phyloP scores from a whole-genome alignment of 2,888 invertebrate genomes.

The Drosophila siamana region DNA sequence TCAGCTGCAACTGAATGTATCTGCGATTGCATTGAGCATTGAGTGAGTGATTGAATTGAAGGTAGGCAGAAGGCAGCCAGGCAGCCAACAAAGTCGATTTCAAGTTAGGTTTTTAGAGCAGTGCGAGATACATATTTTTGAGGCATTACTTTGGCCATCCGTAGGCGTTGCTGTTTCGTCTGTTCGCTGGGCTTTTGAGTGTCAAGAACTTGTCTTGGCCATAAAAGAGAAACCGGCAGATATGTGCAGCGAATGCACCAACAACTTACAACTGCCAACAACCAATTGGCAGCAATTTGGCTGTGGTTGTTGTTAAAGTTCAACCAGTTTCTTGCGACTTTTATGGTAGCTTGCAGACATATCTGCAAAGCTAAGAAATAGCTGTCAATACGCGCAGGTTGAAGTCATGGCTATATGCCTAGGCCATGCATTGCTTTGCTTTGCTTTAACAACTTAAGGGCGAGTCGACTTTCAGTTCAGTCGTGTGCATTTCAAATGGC shows the following conservation, averaged over 20 bases:
- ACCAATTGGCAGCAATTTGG: constrained; percentile 36
- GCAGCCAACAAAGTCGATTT: constrained; percentile 25
- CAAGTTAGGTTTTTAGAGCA: constrained; percentile 6
- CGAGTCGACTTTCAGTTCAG: background rate
- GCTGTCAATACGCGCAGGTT: constrained; percentile 68
- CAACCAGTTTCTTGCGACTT: constrained; percentile 63
- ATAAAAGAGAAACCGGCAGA: constrained; percentile 80
- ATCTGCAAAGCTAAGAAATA: constrained; percentile 67
- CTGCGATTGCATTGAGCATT: constrained; percentile 24
- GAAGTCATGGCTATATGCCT: constrained; percentile 58
- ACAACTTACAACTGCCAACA: constrained; percentile 26
- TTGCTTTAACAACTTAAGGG: constrained; percentile 17
- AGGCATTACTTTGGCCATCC: constrained; percentile 17
- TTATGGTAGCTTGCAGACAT: constrained; percentile 77
- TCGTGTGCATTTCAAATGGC: too few species aligned
- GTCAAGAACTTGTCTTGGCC: constrained; percentile 80
- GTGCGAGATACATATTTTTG: constrained; percentile 16
- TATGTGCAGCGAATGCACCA: constrained; percentile 77
- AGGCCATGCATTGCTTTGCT: constrained; percentile 31
- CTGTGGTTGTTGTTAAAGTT: constrained; percentile 56
- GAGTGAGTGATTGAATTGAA: constrained; percentile 48
- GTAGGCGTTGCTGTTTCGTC: constrained; percentile 60
- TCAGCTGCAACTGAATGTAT: constrained; percentile 58
- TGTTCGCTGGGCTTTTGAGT: constrained; percentile 71
- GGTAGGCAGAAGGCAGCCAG: constrained; percentile 20